Evolutionary conservation across 2,888 invertebrate genomes (phyloP), one percentile per base, ranked within the genome.

Genomic region (Thecocarcelia acutangulata): DNA sequence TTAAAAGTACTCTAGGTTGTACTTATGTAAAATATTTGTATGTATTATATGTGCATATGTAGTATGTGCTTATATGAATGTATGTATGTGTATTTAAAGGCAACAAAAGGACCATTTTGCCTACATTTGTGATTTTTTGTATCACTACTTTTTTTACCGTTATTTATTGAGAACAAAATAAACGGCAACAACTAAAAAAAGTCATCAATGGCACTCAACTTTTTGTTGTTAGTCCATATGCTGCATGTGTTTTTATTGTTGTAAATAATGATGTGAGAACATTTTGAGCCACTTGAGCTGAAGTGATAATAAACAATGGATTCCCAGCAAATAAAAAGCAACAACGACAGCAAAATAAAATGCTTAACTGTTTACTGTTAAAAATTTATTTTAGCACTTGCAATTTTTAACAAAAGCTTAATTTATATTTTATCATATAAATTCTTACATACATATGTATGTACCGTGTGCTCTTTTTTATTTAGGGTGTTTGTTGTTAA

Each of bases 291-390:
- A 50, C 68, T 68, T 44, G 17, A 68, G 69, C 54, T 52, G 52
- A 76, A 76, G 50, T 75, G 66, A 75, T 50, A 69, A 76, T 69
- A 69, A 76, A 69, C 75, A 76, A 59, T 50, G 42, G 58, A 58
- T 42, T n/a, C n/a, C n/a, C n/a, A n/a, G n/a, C n/a, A n/a, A n/a
- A n/a, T n/a, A n/a, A 12, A 42, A 28, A 59, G 50, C 19, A 63
- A 74, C 15, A 59, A 48, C 9, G 40, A 15, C 15, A 52, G 13
- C 56, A 64, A 56, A 46, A 6, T 33, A 9, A 9, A 44, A 44
- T 21, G 37, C 44, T 44, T 42, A 50, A 72, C 19, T n/a, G 19
- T 44, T 52, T 52, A 56, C 28, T 13, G 33, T 40, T 21, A n/a
- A 28, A 58, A 19, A 37, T 40, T 56, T 12, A n/a, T 33, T 52